Conservation (phyloP, 2,888 invertebrate species). For the Unio pictorum region DNA sequence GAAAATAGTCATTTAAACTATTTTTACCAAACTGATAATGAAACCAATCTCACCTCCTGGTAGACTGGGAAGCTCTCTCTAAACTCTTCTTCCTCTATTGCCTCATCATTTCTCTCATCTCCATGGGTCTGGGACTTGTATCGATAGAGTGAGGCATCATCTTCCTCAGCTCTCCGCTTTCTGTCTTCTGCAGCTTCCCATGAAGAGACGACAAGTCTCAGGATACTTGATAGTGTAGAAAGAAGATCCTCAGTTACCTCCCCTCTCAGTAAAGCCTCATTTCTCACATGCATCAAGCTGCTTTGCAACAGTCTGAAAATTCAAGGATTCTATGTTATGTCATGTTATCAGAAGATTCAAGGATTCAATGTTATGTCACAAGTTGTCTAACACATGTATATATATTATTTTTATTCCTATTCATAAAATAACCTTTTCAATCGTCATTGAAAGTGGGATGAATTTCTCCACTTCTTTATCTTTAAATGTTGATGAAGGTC, state of each 20-base stretch:
- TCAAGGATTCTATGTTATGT: too few relatives aligned
- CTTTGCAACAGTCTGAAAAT: slow-evolving; percentile 70
- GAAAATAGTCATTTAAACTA: too few relatives aligned
- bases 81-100: slow-evolving; percentile 67
- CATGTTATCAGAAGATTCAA: too few relatives aligned
- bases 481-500: too few relatives aligned
- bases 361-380: too few relatives aligned
- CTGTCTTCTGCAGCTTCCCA: slow-evolving; percentile 86
- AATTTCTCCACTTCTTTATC: too few relatives aligned
- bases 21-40: not conserved
- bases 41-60: slow-evolving; percentile 56
- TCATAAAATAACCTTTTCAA: too few relatives aligned
- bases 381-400: too few relatives aligned
- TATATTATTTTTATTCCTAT: too few relatives aligned
- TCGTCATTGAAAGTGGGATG: too few relatives aligned
- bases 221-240: slow-evolving; percentile 45
- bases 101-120: slow-evolving; percentile 68
- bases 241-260: slow-evolving; percentile 40
- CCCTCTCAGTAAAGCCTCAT: slow-evolving; percentile 77
- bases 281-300: slow-evolving; percentile 80
- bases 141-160: slow-evolving; percentile 80
- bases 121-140: slow-evolving; percentile 65
- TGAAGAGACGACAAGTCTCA: slow-evolving; percentile 76
- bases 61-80: slow-evolving; percentile 70
- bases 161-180: slow-evolving; percentile 79